phyloP scores from a whole-genome alignment of 1,140 invertebrate species.

The Drosophila saltans region DNA sequence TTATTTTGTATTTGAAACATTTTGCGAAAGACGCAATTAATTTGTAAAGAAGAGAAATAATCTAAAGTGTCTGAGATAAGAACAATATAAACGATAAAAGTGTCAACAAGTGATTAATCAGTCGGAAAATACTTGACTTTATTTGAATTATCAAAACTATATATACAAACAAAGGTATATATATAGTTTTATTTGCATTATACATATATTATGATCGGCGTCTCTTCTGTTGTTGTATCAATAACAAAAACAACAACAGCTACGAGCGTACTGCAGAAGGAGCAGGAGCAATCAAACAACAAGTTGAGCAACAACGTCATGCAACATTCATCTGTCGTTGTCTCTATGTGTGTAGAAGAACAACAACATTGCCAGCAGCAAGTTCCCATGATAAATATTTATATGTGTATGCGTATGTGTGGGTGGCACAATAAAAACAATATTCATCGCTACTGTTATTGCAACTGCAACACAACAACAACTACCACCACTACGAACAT shows the following conservation, averaged over 20 bases:
- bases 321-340: conserved; percentile 70
- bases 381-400: conserved; percentile 71
- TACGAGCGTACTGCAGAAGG: conserved; percentile 24
- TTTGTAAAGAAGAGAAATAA: neutral
- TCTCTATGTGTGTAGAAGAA: conserved; percentile 68
- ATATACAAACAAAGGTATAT: conserved; percentile 7
- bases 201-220: conserved; percentile 71
- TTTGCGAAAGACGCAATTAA: conserved; percentile 64
- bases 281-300: conserved; percentile 4
- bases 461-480: conserved; percentile 17
- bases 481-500: conserved; percentile 20
- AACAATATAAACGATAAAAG: conserved; percentile 50
- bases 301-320: conserved; percentile 61
- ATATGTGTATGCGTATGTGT: conserved; percentile 72
- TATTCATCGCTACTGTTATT: conserved; percentile 33
- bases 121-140: conserved; percentile 12
- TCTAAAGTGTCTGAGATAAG: conserved; percentile 56
- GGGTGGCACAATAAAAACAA: conserved; percentile 59
- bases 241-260: conserved; percentile 27
- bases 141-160: conserved; percentile 11
- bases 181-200: conserved; percentile 37
- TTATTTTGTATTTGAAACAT: conserved; percentile 30
- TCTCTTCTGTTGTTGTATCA: conserved; percentile 34
- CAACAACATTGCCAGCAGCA: conserved; percentile 77
- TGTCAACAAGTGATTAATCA: conserved; percentile 1